Evolutionary conservation across 1,140 invertebrate genomes (phyloP).

Genomic region (Tribolium castaneum): DNA sequence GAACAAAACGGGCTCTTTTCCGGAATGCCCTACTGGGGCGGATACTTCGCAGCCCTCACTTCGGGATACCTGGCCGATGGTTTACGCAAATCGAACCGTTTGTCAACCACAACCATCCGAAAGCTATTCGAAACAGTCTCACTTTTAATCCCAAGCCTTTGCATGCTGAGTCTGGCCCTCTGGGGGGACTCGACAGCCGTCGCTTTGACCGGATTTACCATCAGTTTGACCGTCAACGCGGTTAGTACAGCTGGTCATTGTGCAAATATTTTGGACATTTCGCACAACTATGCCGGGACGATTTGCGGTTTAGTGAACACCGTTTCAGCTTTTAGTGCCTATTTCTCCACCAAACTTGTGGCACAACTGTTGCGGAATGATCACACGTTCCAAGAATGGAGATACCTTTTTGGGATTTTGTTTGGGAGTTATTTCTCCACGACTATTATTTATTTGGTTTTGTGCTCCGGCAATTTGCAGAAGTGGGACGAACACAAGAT

Average conservation of each 20-base stretch:
- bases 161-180: neutral
- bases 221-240: neutral
- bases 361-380: neutral
- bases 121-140: neutral
- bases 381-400: neutral
- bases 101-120: neutral
- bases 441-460: neutral
- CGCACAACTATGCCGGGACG: neutral
- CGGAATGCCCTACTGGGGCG: neutral
- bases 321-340: neutral
- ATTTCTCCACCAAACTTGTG: neutral
- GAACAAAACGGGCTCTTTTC: neutral
- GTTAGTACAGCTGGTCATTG: neutral
- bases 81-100: neutral
- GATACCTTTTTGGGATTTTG: neutral
- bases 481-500: neutral
- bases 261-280: conserved; percentile 3
- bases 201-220: neutral
- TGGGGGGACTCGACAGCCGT: neutral
- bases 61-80: neutral
- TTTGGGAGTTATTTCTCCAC: neutral
- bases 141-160: neutral
- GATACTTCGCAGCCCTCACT: neutral
- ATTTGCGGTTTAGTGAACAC: neutral
- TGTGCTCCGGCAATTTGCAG: neutral